phyloP scores from a whole-genome alignment of 1,140 invertebrate species.

The Araneus ventricosus region DNA sequence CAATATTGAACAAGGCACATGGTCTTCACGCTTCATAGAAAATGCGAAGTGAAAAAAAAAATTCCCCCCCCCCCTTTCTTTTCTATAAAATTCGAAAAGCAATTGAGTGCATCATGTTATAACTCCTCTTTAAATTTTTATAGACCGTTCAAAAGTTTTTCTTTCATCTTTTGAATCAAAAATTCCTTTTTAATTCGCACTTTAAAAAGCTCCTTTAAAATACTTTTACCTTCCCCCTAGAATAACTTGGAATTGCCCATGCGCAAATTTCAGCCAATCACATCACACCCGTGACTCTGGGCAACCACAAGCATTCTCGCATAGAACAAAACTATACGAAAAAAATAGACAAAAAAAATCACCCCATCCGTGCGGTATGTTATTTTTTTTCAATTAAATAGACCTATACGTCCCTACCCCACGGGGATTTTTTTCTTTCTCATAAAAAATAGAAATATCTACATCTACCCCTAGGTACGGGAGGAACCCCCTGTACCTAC shows the following conservation, averaged over 20 bases:
- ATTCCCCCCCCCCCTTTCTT: neutral
- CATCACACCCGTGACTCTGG: neutral
- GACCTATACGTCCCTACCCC: neutral
- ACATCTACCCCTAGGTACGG: slow-evolving; percentile 32
- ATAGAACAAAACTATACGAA: neutral
- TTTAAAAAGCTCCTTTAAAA: slow-evolving; percentile 30
- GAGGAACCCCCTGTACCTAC: neutral
- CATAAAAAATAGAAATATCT: slow-evolving; percentile 62
- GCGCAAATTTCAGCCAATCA: slow-evolving; percentile 53
- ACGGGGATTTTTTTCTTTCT: neutral
- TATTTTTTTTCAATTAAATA: slow-evolving; percentile 58
- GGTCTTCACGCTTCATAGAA: neutral
- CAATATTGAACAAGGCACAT: too few relatives aligned
- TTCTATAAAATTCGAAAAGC: neutral
- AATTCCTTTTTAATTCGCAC: slow-evolving; percentile 29
- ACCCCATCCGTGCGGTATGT: slow-evolving; percentile 18
- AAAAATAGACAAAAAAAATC: slow-evolving; percentile 32
- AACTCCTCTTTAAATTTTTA: neutral
- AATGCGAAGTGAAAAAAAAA: neutral
- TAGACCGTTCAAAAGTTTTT: neutral
- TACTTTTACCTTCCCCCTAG: slow-evolving; percentile 27
- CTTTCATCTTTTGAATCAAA: neutral
- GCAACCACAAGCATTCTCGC: slow-evolving; percentile 22
- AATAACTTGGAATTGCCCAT: slow-evolving; percentile 51
- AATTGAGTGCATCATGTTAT: neutral